phyloP scores from a whole-genome alignment of 2,888 invertebrate genomes.

The Lepidonotus clava region DNA sequence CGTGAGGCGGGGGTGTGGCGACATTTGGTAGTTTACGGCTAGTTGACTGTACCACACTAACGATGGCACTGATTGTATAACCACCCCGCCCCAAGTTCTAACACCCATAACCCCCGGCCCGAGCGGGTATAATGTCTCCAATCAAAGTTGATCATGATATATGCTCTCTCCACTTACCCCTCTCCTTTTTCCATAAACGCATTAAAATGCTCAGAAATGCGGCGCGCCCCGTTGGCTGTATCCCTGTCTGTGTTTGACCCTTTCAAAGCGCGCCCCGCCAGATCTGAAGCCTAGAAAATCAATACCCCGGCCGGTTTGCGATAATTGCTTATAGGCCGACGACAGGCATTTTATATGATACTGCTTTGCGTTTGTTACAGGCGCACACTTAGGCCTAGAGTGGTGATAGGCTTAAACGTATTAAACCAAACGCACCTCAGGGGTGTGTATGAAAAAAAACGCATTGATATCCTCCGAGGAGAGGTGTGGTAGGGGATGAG shows the following conservation, averaged over 20 bases:
- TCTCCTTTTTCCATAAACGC: background rate
- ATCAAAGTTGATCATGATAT: background rate
- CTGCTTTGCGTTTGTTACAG: too few species aligned
- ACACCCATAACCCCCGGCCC: background rate
- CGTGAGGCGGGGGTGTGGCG: background rate
- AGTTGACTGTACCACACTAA: background rate
- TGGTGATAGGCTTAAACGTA: too few species aligned
- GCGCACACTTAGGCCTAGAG: too few species aligned
- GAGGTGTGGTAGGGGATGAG: background rate
- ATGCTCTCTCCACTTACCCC: background rate
- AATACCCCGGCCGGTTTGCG: background rate
- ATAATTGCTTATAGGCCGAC: slow-evolving; percentile 23
- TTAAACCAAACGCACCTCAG: too few species aligned
- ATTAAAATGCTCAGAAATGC: background rate
- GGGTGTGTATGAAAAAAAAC: too few species aligned
- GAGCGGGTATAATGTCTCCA: background rate
- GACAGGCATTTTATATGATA: slow-evolving; percentile 30
- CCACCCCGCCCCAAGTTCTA: background rate
- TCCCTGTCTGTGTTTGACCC: background rate
- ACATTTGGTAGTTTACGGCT: slow-evolving; percentile 15
- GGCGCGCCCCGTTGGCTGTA: background rate
- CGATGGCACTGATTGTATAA: background rate
- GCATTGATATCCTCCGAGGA: background rate
- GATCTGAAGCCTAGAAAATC: slow-evolving; percentile 22
- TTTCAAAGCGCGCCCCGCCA: background rate